Percentiles rank a stretch among this genome's conserved stretches.
phyloP scores from a whole-genome alignment of 2,888 invertebrate genomes.

The Morpho deidamia region DNA sequence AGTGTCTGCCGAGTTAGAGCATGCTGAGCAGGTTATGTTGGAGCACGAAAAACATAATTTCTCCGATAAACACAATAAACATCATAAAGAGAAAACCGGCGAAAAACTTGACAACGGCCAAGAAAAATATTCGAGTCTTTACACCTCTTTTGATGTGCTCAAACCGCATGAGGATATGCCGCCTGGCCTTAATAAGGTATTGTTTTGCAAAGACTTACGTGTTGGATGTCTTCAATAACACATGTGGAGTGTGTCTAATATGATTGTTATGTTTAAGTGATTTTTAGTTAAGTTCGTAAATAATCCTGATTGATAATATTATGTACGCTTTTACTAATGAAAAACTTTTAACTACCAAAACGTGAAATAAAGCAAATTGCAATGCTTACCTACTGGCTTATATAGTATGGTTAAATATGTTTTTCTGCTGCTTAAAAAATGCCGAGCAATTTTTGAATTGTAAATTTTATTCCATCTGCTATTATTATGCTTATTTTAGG shows the following conservation, averaged over 20 bases:
- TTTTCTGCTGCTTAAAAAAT: conserved; percentile 14
- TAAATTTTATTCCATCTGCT: conserved; percentile 1
- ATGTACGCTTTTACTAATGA: conserved; percentile 37
- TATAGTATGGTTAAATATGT: not conserved
- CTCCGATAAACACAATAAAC: conserved; percentile 51
- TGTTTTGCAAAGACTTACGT: conserved; percentile 35
- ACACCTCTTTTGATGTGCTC: conserved; percentile 65
- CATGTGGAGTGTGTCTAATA: conserved; percentile 20
- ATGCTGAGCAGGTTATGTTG: conserved; percentile 75
- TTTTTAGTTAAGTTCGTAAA: conserved; percentile 16
- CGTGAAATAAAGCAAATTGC: not conserved
- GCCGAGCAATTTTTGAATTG: conserved; percentile 11
- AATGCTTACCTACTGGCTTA: not conserved
- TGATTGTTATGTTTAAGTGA: conserved; percentile 12
- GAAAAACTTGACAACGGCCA: conserved; percentile 44
- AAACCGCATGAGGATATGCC: conserved; percentile 61
- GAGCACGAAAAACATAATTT: conserved; percentile 69
- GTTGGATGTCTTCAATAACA: conserved; percentile 20
- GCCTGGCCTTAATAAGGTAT: conserved; percentile 64
- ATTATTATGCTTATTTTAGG: not conserved
- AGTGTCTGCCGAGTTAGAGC: conserved; percentile 72
- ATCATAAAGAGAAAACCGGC: conserved; percentile 44
- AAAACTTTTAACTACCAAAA: conserved; percentile 9
- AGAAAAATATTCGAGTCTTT: conserved; percentile 66
- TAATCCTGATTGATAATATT: conserved; percentile 16